Base-by-base conservation (phyloP, 1,140 invertebrate genomes). In the Drosophila albomicans region DNA sequence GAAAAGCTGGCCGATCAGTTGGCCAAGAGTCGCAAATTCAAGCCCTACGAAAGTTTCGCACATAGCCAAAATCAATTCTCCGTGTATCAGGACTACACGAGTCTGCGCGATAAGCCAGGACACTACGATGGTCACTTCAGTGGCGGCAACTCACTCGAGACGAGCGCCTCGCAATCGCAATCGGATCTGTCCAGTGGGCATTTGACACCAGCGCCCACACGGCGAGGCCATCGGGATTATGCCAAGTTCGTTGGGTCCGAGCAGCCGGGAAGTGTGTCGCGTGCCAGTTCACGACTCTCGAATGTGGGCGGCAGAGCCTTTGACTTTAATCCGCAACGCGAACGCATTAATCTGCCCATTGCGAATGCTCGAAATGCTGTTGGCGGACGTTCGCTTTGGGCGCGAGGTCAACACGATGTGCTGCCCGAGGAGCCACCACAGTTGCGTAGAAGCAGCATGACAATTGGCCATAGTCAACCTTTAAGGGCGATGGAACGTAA, bases 1-100 rank as follows among this genome's bases (percentile, higher is more conserved):
- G 91, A 92, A 13, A 92, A 84, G 35, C 82, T 89, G 61, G 91
- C 91, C 5, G 91, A 92, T 68, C 74, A 84, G 28, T 49, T 92
- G 69, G 87, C 91, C 35, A 79, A 85, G 16, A 82, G 65, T 58
- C 78, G 79, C 11, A 91, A 81, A 52, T 87, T 89, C 51, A 82
- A 84, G 61, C 89, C 89, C 0, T 85, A 91, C 28, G 89, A 91
- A 46, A 91, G 75, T 11, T 91, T 91, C 16, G 76, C 30, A 4
- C 82, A 79, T 20, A 59, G 62, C 41, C 71, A 85, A 20, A 89
- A 81, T 32, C 69, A 89, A 20, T 77, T 89, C 41, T 90, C 86
- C n/a, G 85, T 89, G 10, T 89, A 89, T 66, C 76, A 90, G 75
- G 85, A 89, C 25, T 73, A 89, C 64, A 90, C 86, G 1, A 91